Evolutionary conservation across 2,113 vertebrate species (phyloP).

Genomic region (Gracilinanus agilis): DNA sequence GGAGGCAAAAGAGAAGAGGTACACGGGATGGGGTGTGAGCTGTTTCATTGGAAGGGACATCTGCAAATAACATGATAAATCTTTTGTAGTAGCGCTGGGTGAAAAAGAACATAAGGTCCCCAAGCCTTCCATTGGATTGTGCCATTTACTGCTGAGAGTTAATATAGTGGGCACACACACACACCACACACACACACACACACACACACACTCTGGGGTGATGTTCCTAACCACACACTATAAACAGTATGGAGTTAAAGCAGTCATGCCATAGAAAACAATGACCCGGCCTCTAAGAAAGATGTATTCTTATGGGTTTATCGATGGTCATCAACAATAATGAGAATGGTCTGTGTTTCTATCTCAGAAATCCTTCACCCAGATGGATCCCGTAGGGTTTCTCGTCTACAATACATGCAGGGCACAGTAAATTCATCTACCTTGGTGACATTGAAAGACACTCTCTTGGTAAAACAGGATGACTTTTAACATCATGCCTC

Average conservation of each 20-base stretch:
- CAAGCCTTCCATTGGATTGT: background rate
- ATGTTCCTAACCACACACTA: background rate
- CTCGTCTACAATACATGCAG: background rate
- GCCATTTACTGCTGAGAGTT: background rate
- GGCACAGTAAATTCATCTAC: background rate
- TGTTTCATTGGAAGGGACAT: background rate
- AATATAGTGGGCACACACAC: background rate
- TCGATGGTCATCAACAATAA: background rate
- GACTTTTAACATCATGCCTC: background rate
- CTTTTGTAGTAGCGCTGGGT: background rate
- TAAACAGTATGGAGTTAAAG: background rate
- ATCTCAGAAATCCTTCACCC: background rate
- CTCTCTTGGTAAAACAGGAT: background rate
- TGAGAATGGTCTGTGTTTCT: background rate
- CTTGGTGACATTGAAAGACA: background rate
- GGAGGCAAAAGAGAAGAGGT: background rate
- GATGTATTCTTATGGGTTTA: background rate
- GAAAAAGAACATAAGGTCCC: background rate
- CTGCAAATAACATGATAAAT: background rate
- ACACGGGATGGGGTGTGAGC: background rate
- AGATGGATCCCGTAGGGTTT: background rate
- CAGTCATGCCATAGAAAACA: background rate
- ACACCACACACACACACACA: background rate
- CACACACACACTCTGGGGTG: too few relatives aligned
- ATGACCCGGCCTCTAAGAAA: background rate